Base-by-base conservation (phyloP, 2,797 vertebrate genomes). In the Serranus cabrilla region DNA sequence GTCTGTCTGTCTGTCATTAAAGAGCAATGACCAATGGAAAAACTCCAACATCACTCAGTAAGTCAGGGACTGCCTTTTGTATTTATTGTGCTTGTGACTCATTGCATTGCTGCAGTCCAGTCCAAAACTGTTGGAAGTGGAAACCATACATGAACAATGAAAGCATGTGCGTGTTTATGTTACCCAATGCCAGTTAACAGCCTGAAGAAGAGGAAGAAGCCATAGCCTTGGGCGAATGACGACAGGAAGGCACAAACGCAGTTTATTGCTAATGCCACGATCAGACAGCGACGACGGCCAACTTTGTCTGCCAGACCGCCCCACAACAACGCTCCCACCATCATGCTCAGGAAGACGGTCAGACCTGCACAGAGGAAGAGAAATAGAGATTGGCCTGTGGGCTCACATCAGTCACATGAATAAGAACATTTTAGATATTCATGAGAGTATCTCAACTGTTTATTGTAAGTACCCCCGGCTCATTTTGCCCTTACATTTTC, bases 281-380 rank as follows among this genome's bases (percentile, higher is more conserved):
- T 93, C 88, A 99, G 96, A 90, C 96, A 97, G 84, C 94, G 94
- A 71, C 95, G 96, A 23, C 98, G 95, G 59, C 98, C 98, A 49
- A 97, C 86, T 79, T 98, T 99, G 73, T 99, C 98, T 2, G 98
- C 97, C 18, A 99, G 95, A 55, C 97, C 97, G 0, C 98, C 98
- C 95, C 97, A 96, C 64, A 97, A 7, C 76, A 99, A 96, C 4
- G 98, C 97, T 11, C 98, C 98, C 0, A 96, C 92, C 98, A 99
- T 98, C 98, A 99, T 99, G 78, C 98, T 96, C 68, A 99, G 83
- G 80, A 99, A 99, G 82, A 99, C 98, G 52, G 96, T 96, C 86
- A 98, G 84, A 69, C 98, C 98, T 97, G 94, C 40, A 82, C 18
- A 76, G 3, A 60, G 8, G 64, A 13, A 61, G 16, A 64, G 7